Base-by-base conservation (phyloP, 2,113 vertebrate species). In the Rhodinocichla rosea region DNA sequence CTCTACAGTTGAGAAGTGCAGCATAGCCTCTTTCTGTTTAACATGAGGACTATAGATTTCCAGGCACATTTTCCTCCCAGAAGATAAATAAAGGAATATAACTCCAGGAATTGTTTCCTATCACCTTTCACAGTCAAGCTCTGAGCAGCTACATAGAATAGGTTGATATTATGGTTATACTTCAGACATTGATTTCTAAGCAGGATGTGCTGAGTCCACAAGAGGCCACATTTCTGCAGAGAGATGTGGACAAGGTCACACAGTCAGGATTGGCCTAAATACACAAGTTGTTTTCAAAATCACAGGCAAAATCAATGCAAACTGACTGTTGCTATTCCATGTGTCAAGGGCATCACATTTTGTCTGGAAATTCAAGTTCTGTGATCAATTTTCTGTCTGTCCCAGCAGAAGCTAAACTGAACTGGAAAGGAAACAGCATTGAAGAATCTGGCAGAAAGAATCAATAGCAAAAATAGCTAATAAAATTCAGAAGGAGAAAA, bases 71-170 rank as follows among this genome's bases (percentile, higher is more conserved):
- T 93, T 85, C 87, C 71, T 81, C 67, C 50, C 90, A 93, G 60
- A 90, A 92, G 68, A 87, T 44, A 96, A 96, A 95, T 59, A 96
- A 92, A 90, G 26, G 59, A 67, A 37, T 65, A 5, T 9, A 87
- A 53, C 26, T 86, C 47, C 63, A 75, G 74, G 47, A 81, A 60
- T 59, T 16, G 42, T 67, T 83, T 83, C 75, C 24, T 95, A 80
- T 40, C 50, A 69, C 42, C 39, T 86, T 68, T 90, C 63, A 47
- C 69, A 81, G 86, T n/a, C 37, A 56, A 56, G 42, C 13, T 77
- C 67, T 81, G 64, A 93, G 42, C 26, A 78, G 21, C 23, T 53
- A 39, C 50, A 59, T 1, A 69, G 33, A 35, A 85, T 16, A 79
- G 4, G 59, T 8, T 79, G 49, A 63, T 59, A 67, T 47, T 52